Evolutionary conservation across 2,113 vertebrate genomes (phyloP).

Genomic region (Chaetorhynchus papuensis): DNA sequence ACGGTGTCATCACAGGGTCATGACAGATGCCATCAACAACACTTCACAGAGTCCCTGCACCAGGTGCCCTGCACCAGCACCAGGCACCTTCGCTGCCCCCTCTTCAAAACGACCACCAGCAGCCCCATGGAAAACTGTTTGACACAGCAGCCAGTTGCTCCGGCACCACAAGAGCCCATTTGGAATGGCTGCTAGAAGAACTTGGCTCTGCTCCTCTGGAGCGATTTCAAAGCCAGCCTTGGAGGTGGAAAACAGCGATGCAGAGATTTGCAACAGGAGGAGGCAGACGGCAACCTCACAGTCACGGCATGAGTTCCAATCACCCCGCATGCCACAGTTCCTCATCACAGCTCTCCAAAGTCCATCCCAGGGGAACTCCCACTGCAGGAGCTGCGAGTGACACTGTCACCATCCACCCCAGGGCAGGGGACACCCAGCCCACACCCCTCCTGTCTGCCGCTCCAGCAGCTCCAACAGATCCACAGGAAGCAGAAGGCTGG

Average conservation of each 20-base stretch:
- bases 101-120: background rate
- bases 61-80: background rate
- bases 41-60: rapidly evolving
- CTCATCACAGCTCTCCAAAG: background rate
- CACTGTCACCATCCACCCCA: rapidly evolving
- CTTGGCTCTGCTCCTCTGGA: background rate
- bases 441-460: background rate
- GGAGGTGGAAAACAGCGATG: background rate
- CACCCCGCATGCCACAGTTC: rapidly evolving
- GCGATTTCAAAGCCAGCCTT: background rate
- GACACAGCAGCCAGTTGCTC: background rate
- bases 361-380: background rate
- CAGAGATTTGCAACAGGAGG: background rate
- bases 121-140: background rate
- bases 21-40: background rate
- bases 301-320: rapidly evolving
- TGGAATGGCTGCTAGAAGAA: background rate
- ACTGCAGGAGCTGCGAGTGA: background rate
- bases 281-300: background rate
- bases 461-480: background rate
- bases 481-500: background rate
- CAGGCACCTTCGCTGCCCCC: background rate
- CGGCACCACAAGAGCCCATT: background rate
- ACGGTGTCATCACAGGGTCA: background rate
- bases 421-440: background rate